Conservation (phyloP, 64 coral and sea anemone species). For the Cladopsammia gracilis region DNA sequence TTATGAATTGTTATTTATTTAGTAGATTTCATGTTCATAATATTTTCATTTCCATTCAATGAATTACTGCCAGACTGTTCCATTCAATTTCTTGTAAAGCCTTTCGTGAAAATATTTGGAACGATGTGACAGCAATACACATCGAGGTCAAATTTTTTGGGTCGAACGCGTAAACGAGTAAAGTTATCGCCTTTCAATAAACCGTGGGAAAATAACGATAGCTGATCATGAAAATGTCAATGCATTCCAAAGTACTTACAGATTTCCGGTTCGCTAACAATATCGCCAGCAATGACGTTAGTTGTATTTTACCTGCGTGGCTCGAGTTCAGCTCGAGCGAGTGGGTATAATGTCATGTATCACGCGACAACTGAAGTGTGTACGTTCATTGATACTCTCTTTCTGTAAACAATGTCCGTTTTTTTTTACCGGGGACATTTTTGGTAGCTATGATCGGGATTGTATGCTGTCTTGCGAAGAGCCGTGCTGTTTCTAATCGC, state of each 20-base stretch:
- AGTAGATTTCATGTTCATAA: background rate
- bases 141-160: conserved; percentile 51
- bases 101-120: conserved; percentile 33
- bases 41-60: conserved; percentile 9
- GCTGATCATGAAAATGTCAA: background rate
- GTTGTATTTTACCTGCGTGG: background rate
- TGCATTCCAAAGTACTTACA: conserved; percentile 28
- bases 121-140: background rate
- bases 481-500: no score
- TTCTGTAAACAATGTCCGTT: background rate
- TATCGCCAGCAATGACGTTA: background rate
- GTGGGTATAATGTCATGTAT: background rate
- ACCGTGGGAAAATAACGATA: conserved; percentile 45
- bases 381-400: background rate
- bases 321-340: background rate
- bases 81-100: background rate
- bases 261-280: conserved; percentile 54
- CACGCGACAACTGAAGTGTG: background rate
- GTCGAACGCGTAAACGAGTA: conserved; percentile 1
- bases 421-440: background rate
- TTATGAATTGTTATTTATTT: background rate
- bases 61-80: background rate
- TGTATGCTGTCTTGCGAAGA: no score
- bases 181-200: conserved; percentile 17
- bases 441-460: background rate